Evolutionary conservation across 2,888 invertebrate species (phyloP), one percentile per base, ranked within the genome.

Genomic region (Aphrophora alni): DNA sequence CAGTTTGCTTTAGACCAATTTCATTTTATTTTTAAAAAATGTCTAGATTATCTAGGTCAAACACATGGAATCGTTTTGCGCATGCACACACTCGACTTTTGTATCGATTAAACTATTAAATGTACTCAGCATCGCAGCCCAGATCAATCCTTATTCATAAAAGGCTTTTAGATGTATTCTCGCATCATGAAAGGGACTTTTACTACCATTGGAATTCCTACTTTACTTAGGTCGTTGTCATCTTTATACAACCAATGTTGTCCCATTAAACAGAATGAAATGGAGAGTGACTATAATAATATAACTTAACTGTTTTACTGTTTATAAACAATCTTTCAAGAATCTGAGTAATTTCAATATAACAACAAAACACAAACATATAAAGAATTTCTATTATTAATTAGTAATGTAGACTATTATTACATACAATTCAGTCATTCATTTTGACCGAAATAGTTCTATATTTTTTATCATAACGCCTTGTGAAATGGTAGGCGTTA

Each of bases 81-180:
- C 59, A 59, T 59, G 59, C 59, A 59, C 59, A 21, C 21, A 59
- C 21, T 21, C 59, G 59, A 59, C 59, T 59, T 44, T 59, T 21
- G 59, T 59, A 59, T 59, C 59, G 59, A 59, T 59, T 59, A 59
- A 59, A 21, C 59, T 59, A 59, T 59, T 59, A 59, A 59, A 59
- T 59, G 59, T 59, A 21, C 59, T 59, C 12, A 59, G 59, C 59
- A 59, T 59, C 59, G 59, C 59, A 59, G 59, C 59, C 59, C 59
- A 59, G 59, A 59, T 59, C 59, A 59, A 59, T 59, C 59, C 59
- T 59, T 59, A 59, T 59, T 59, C 59, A 59, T 59, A 21, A 59
- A 59, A 59, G 59, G 3, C 59, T 59, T 59, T 59, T 10, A 3
- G 59, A 59, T 21, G n/a, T 14, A 21, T 59, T 21, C n/a, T n/a